Evolutionary conservation across 2,888 invertebrate genomes (phyloP).

Genomic region (Hirtodrosophila confusa): DNA sequence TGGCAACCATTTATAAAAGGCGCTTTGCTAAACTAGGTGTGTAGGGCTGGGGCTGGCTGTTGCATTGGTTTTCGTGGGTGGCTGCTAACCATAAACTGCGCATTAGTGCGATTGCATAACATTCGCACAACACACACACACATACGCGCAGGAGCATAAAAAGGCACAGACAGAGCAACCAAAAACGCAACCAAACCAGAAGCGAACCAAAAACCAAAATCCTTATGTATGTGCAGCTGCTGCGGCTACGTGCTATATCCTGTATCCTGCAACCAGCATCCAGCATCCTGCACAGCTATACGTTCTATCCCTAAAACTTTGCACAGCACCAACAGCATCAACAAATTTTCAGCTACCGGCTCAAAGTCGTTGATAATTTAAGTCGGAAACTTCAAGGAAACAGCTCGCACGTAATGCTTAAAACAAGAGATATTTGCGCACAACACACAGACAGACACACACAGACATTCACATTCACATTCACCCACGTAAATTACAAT

Average conservation of each 20-base stretch:
- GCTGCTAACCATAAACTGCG: conserved; percentile 67
- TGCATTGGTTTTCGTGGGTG: conserved; percentile 15
- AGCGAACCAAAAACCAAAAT: conserved; percentile 68
- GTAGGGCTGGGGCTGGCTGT: conserved; percentile 28
- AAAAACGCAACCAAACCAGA: conserved; percentile 50
- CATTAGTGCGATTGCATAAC: conserved; percentile 79
- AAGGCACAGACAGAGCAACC: conserved; percentile 27
- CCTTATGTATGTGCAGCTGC: conserved; percentile 69
- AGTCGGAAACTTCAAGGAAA: conserved; percentile 73
- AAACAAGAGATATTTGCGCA: conserved; percentile 53
- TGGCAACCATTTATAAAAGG: conserved; percentile 71
- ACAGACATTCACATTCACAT: conserved; percentile 4
- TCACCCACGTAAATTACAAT: conserved; percentile 65
- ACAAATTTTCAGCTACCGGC: conserved; percentile 62
- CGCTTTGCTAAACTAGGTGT: conserved; percentile 45
- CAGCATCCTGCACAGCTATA: conserved; percentile 10
- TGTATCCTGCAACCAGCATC: conserved; percentile 19
- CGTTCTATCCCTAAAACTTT: conserved; percentile 54
- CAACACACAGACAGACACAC: conserved; percentile 4
- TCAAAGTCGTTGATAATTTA: conserved; percentile 75
- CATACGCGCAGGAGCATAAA: conserved; percentile 1
- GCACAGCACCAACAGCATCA: conserved; percentile 30
- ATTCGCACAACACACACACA: conserved; percentile 42
- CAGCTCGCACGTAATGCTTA: conserved; percentile 63
- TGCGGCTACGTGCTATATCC: conserved; percentile 69